phyloP scores from a whole-genome alignment of 1,140 invertebrate genomes.

The Brachionus rotundiformis region DNA sequence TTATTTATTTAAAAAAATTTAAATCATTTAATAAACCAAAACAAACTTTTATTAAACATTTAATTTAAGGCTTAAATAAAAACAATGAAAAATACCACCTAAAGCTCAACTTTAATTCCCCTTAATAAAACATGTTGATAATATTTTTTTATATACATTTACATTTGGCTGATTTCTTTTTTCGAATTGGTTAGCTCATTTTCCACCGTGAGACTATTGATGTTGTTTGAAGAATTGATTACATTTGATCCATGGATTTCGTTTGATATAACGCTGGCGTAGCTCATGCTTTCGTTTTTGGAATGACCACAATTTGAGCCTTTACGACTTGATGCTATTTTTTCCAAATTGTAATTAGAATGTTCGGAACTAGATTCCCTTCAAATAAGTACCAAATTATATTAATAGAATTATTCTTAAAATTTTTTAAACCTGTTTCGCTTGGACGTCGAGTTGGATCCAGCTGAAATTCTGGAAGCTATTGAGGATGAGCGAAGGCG shows the following conservation, averaged over 20 bases:
- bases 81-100: not conserved
- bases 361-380: constrained; percentile 36
- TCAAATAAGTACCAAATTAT: too few relatives aligned
- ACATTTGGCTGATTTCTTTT: constrained; percentile 34
- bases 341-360: constrained; percentile 17
- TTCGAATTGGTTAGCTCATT: constrained; percentile 5
- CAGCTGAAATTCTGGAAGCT: constrained; percentile 13
- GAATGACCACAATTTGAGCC: constrained; percentile 17
- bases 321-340: constrained; percentile 10
- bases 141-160: not conserved
- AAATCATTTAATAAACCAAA: too few relatives aligned
- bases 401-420: not conserved
- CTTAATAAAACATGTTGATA: not conserved
- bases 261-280: constrained; percentile 8
- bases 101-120: not conserved
- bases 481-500: constrained; percentile 21
- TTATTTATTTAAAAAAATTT: too few relatives aligned
- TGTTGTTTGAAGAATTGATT: not conserved
- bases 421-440: constrained; percentile 6
- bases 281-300: not conserved
- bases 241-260: constrained; percentile 11
- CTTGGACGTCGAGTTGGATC: constrained; percentile 31
- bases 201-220: not conserved
- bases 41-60: not conserved
- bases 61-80: not conserved